Percentiles rank a stretch among this genome's conserved stretches.
phyloP scores from a whole-genome alignment of 2,888 invertebrate genomes.

The Nemurella pictetii region DNA sequence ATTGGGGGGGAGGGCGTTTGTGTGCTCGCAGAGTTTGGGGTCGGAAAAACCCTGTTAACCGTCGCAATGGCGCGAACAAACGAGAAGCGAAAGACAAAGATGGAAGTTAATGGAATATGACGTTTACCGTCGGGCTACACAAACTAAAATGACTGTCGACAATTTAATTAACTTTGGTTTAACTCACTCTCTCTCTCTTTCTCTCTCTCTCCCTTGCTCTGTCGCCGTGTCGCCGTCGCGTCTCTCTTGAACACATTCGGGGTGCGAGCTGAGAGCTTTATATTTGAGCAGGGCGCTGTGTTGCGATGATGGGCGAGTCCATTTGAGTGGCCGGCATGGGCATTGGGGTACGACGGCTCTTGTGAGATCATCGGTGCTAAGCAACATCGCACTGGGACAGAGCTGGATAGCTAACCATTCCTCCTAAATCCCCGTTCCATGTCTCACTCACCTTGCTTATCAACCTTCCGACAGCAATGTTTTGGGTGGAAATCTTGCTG shows the following conservation, averaged over 20 bases:
- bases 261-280: too few relatives aligned
- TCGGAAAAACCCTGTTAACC: slow-evolving; percentile 11
- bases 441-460: too few relatives aligned
- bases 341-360: too few relatives aligned
- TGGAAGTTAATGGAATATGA: slow-evolving; percentile 38
- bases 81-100: slow-evolving; percentile 20
- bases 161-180: slow-evolving; percentile 41
- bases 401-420: too few relatives aligned
- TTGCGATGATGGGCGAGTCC: too few relatives aligned
- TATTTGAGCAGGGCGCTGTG: too few relatives aligned
- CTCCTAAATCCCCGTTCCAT: too few relatives aligned
- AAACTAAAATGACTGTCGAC: slow-evolving; percentile 41
- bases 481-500: too few relatives aligned
- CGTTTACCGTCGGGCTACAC: slow-evolving; percentile 29
- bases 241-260: not conserved
- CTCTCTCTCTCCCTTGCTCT: slow-evolving; percentile 19
- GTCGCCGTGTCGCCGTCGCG: slow-evolving; percentile 19
- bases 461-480: too few relatives aligned
- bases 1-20: slow-evolving; percentile 19
- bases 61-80: slow-evolving; percentile 28
- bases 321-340: not conserved
- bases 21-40: slow-evolving; percentile 28
- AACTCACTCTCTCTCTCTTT: slow-evolving; percentile 40
- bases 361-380: too few relatives aligned
- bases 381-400: too few relatives aligned